Base-by-base conservation (phyloP, 2,888 invertebrate species). In the Napeogenes sylphis region DNA sequence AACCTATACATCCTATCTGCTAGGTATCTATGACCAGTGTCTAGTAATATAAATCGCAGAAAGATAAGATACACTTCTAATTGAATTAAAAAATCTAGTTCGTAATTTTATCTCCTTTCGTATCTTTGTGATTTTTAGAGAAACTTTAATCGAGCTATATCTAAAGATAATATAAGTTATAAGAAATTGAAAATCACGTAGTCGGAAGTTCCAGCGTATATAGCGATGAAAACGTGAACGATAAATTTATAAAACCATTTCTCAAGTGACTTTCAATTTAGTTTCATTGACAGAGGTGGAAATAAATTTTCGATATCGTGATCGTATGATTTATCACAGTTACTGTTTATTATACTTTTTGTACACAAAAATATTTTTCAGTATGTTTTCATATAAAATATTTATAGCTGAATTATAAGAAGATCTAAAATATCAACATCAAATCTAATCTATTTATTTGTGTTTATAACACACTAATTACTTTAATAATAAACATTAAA, bases 221-320 rank as follows among this genome's bases (percentile, higher is more conserved):
- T n/a, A 42, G 35, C 55, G 59, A 63, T 59, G 51, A 21, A 38
- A 55, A 58, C 51, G 54, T 35, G 45, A 55, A 58, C 56, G 62
- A 75, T 74, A 72, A 74, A 75, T 71, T 72, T 65, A 63, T 68
- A 68, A 74, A 76, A 78, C 74, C 72, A 78, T 79, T 80, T 77
- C 74, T 80, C 78, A 77, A 78, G 76, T 79, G 78, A 77, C 76
- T 77, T 80, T 77, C 77, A 75, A 76, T 79, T 79, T 73, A 70
- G 70, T 66, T 72, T 71, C 75, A 72, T 70, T 68, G 67, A 65
- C 69, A 68, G 51, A 56, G 57, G 70, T 71, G 68, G 55, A 61
- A 64, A 64, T 61, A 55, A 61, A 61, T 61, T 58, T 56, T 57
- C 58, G 35, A 38, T 46, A 51, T 51, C 51, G 45, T 33, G 33